These are phyloP conservation scores for Tipula helvola DNA, from an alignment of 2,888 invertebrate species.

Conservation along the genomic window DNA sequence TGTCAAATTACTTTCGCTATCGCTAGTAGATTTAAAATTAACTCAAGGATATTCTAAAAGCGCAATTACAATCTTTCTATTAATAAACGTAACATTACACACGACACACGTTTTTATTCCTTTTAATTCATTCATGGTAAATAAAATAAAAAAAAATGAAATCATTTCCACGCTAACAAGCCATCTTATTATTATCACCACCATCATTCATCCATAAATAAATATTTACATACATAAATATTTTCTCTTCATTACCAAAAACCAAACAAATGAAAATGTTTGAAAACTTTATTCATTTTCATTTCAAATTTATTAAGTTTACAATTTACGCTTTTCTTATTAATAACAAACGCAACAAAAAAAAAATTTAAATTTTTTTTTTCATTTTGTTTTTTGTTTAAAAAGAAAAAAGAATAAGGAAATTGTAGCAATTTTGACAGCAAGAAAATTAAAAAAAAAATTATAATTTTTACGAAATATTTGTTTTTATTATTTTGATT, in stretches of 20 bases:
- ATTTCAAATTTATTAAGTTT: background rate
- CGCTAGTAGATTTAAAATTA: too few relatives aligned
- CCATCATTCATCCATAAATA: too few relatives aligned
- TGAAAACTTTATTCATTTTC: background rate
- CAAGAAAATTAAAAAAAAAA: background rate
- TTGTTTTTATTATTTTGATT: background rate
- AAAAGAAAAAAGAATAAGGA: constrained; percentile 4
- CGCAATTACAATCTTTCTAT: too few relatives aligned
- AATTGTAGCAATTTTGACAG: background rate
- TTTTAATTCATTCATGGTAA: too few relatives aligned
- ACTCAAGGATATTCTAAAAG: too few relatives aligned
- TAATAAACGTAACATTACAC: too few relatives aligned
- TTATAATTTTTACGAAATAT: background rate
- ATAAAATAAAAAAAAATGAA: background rate
- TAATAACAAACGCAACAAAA: background rate
- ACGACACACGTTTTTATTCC: too few relatives aligned
- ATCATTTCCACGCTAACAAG: background rate
- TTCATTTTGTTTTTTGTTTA: background rate
- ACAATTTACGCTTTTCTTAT: background rate
- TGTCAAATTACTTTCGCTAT: too few relatives aligned
- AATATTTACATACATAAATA: background rate
- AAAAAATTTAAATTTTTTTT: background rate
- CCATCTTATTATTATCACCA: background rate
- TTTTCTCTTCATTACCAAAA: background rate
- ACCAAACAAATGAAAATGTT: background rate